Evolutionary conservation across 2,888 invertebrate species (phyloP).

Genomic region (Lydus trimaculatus): DNA sequence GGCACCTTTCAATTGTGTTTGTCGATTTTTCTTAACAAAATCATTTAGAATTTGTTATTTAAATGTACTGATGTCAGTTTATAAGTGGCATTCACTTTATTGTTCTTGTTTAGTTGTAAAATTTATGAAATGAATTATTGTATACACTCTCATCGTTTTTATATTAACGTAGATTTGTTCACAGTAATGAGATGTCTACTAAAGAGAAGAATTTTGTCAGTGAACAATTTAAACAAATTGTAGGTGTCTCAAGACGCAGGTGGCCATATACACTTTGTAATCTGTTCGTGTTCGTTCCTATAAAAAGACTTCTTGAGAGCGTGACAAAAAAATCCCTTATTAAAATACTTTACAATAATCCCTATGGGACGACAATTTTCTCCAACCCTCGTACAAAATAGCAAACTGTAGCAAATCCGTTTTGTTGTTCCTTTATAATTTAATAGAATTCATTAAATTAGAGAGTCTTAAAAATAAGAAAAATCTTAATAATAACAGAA

Average conservation of each 20-base stretch:
- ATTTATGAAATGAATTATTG: constrained; percentile 21
- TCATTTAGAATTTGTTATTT: background rate
- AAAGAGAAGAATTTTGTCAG: constrained; percentile 39
- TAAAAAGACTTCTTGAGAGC: constrained; percentile 50
- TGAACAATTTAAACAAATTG: constrained; percentile 51
- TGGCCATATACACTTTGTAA: constrained; percentile 50
- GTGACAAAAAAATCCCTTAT: constrained; percentile 59
- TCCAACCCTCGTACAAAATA: constrained; percentile 14
- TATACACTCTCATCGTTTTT: constrained; percentile 34
- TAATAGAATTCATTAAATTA: constrained; percentile 42
- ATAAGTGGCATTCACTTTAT: background rate
- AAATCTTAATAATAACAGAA: background rate
- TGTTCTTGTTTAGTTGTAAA: constrained; percentile 15
- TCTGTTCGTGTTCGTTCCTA: constrained; percentile 47
- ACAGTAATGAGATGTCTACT: constrained; percentile 42
- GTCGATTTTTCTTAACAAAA: background rate
- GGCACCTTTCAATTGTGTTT: background rate
- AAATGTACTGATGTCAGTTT: background rate
- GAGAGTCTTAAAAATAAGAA: no score
- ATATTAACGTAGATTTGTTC: constrained; percentile 42
- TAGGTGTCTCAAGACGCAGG: constrained; percentile 56
- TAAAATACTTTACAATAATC: constrained; percentile 55
- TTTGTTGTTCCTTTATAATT: constrained; percentile 53
- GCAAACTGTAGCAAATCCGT: constrained; percentile 47
- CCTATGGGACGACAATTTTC: constrained; percentile 35